phyloP scores from a whole-genome alignment of 2,113 vertebrate species.

The Tiliqua scincoides region DNA sequence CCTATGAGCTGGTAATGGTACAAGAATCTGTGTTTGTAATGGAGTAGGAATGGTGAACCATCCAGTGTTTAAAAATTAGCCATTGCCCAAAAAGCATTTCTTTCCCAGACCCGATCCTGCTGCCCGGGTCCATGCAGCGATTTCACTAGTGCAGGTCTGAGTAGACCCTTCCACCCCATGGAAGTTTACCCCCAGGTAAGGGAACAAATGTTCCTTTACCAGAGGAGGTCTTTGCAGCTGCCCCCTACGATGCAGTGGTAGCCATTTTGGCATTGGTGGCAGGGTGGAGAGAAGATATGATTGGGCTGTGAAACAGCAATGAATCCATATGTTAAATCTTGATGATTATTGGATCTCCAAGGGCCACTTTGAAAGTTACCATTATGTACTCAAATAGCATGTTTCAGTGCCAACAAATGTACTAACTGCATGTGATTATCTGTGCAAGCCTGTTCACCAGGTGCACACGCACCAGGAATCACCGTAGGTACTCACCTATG shows the following conservation, averaged over 20 bases:
- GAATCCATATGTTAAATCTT: neutral
- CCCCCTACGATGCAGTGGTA: no score
- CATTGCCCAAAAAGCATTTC: no score
- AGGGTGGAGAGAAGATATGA: no score
- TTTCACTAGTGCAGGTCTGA: no score
- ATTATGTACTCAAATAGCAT: neutral
- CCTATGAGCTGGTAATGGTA: no score
- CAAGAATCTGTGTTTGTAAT: neutral
- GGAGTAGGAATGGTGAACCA: neutral
- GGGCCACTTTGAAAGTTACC: neutral
- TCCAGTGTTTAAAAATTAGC: neutral
- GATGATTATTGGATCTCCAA: neutral
- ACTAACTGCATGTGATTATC: neutral
- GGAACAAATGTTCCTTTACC: no score
- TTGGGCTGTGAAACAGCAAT: neutral
- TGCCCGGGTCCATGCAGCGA: no score
- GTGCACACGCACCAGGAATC: neutral
- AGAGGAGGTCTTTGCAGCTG: no score
- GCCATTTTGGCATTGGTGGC: no score
- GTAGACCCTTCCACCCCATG: no score
- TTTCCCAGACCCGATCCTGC: no score
- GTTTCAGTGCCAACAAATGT: neutral
- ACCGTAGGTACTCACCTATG: neutral
- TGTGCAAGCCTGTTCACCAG: neutral
- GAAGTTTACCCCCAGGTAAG: no score